phyloP scores from a whole-genome alignment of 2,888 invertebrate genomes.

The Athalia circularis region DNA sequence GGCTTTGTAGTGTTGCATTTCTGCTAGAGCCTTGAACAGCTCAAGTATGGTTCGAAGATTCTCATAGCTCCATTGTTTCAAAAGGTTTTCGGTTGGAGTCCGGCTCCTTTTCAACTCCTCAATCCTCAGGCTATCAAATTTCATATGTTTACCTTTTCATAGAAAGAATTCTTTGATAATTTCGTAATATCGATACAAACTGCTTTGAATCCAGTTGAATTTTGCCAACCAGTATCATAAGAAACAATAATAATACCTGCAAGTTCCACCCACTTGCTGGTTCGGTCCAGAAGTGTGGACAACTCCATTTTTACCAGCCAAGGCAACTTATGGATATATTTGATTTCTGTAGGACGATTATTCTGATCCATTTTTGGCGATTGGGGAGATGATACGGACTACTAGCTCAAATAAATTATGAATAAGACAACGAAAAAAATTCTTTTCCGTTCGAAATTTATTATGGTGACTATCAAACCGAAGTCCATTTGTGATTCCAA shows the following conservation, averaged over 20 bases:
- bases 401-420: too few species aligned
- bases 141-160: constrained; percentile 74
- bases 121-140: constrained; percentile 79
- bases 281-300: constrained; percentile 80
- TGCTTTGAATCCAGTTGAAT: not conserved
- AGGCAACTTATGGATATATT: too few species aligned
- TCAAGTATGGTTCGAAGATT: constrained; percentile 86
- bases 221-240: not conserved
- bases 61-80: constrained; percentile 87
- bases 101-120: constrained; percentile 68
- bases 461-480: too few species aligned
- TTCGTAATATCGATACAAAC: not conserved
- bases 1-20: constrained; percentile 86
- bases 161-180: constrained; percentile 41
- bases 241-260: constrained; percentile 75
- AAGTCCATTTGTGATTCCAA: too few species aligned
- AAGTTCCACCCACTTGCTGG: constrained; percentile 87
- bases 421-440: too few species aligned
- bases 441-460: too few species aligned
- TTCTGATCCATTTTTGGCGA: not conserved
- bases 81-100: constrained; percentile 83
- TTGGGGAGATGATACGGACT: too few species aligned
- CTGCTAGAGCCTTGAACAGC: constrained; percentile 84
- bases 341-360: not conserved
- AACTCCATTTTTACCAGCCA: too few species aligned